Percentiles rank a stretch among this genome's conserved stretches.
Evolutionary conservation across 2,113 vertebrate genomes (phyloP).

Genomic region (Gadus chalcogrammus): DNA sequence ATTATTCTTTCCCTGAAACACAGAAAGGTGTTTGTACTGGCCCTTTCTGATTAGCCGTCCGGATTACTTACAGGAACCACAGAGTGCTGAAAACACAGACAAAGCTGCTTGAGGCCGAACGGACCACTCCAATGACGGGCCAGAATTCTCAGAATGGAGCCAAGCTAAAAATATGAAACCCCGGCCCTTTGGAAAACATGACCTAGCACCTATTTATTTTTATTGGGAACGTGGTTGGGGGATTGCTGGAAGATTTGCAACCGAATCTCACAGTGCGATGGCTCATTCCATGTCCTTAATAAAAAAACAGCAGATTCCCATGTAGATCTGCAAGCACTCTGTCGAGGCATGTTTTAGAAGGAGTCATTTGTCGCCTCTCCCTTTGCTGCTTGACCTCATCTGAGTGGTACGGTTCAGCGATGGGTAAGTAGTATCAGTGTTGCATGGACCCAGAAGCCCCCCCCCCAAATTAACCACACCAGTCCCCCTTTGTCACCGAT

Average conservation of each 20-base stretch:
- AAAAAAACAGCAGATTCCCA: not conserved
- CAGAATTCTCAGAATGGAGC: conserved; percentile 43
- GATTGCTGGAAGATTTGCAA: no score
- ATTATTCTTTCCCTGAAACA: conserved; percentile 44
- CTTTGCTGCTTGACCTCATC: conserved; percentile 61
- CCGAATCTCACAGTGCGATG: no score
- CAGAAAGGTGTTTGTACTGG: conserved; percentile 45
- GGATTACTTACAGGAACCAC: conserved; percentile 38
- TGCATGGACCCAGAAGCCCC: conserved; percentile 62
- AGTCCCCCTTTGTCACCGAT: conserved; percentile 21
- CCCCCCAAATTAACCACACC: conserved; percentile 55
- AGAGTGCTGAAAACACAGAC: conserved; percentile 15
- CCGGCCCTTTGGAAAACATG: conserved; percentile 8
- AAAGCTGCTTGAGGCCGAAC: conserved; percentile 7
- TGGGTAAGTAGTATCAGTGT: conserved; percentile 67
- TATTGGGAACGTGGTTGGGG: no score
- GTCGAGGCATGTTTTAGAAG: not conserved
- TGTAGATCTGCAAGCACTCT: not conserved
- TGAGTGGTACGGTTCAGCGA: conserved; percentile 33
- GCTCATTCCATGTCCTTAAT: no score
- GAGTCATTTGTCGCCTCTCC: conserved; percentile 13
- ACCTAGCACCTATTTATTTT: not conserved
- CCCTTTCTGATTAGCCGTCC: conserved; percentile 36
- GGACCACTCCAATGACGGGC: not conserved
- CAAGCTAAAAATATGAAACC: conserved; percentile 13